Evolutionary conservation across 2,113 vertebrate species (phyloP), one percentile per base, ranked within the genome.

Genomic region (Burhinus oedicnemus): DNA sequence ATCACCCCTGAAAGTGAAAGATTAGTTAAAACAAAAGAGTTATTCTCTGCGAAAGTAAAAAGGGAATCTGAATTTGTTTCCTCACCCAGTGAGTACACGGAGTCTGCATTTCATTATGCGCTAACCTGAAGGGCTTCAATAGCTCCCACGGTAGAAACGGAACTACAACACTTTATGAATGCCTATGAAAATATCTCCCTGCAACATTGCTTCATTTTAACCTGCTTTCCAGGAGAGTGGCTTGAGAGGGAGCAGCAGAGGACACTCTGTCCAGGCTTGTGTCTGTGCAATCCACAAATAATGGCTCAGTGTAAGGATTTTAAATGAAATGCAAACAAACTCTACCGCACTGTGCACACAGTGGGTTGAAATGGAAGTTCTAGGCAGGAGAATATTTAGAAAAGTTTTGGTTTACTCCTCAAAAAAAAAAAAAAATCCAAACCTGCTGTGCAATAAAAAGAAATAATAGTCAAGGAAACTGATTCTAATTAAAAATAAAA

Each of bases 11-110:
- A 70, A 92, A 97, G 79, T 52, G 83, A 92, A 69, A 89, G 95
- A 93, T 94, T 83, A 91, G 86, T 90, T 95, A 92, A 97, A 97
- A 89, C 80, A 87, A 80, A 93, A 70, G 79, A 45, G 42, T 76
- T 90, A 26, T 76, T 72, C 87, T 87, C 76, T 74, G 30, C 80
- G 65, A 61, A 87, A 75, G 49, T 36, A 57, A 49, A 95, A 89
- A 85, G n/a, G 51, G 61, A 69, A 49, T n/a, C 36, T 72, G 91
- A 64, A 82, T 87, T 44, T 91, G 51, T 75, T 93, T 65, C 74
- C 83, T 68, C 54, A 15, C 51, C 47, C 8, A 45, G n/a, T 5
- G 51, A 68, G 55, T 22, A 45, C 45, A 27, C 20, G n/a, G 71
- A 86, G 55, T 4, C 77, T 61, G 65, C 23, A 25, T 36, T 91